These are phyloP conservation scores for Dugesia japonica DNA, from an alignment of 2,888 invertebrate species.

Conservation along the genomic window DNA sequence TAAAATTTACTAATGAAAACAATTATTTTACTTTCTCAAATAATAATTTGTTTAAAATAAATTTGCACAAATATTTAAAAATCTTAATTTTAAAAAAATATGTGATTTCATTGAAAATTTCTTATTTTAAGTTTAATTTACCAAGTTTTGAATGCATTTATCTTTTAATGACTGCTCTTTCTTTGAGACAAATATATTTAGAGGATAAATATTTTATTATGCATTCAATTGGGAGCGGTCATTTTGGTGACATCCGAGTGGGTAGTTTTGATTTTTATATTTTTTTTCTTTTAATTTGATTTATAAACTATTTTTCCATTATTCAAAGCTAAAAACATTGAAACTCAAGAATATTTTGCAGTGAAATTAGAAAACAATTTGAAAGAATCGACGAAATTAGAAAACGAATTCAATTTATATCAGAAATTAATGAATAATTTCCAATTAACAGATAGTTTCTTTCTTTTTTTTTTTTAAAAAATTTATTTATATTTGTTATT, in stretches of 20 bases:
- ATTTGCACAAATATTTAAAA: not conserved
- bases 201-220: not conserved
- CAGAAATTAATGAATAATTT: not conserved
- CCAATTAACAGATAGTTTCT: too few relatives aligned
- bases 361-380: not conserved
- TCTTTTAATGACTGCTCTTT: not conserved
- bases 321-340: not conserved
- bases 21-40: too few relatives aligned
- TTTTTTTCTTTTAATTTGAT: too few relatives aligned
- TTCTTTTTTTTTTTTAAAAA: too few relatives aligned
- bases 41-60: not conserved
- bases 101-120: not conserved
- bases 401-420: not conserved
- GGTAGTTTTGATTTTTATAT: not conserved
- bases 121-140: too few relatives aligned
- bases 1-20: too few relatives aligned
- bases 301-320: too few relatives aligned
- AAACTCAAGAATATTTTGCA: not conserved
- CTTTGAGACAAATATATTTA: not conserved
- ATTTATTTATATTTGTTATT: too few relatives aligned
- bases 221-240: not conserved
- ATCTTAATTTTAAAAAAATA: not conserved
- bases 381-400: not conserved
- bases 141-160: too few relatives aligned
- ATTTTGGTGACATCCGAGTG: not conserved